A percentile compares a stretch with the other conserved stretches of the same genome.
These are phyloP conservation scores for Leptinotarsa defecta DNA, from an alignment of 1,140 invertebrate genomes.

Conservation along the genomic window DNA sequence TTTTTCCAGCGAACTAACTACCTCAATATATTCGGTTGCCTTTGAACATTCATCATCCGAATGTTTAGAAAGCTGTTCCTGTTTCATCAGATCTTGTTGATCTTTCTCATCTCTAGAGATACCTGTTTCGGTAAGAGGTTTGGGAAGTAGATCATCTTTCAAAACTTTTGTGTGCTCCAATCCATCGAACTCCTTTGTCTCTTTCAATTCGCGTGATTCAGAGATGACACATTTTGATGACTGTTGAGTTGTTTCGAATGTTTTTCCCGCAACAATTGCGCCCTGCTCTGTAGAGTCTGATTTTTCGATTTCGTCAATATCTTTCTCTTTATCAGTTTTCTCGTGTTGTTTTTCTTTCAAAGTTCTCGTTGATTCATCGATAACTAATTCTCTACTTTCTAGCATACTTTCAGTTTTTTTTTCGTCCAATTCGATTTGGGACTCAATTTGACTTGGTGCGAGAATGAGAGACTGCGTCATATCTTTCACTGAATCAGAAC, in stretches of 20 bases:
- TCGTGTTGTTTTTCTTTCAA: slow-evolving; percentile 13
- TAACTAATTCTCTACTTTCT: too few species aligned
- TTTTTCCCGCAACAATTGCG: too few species aligned
- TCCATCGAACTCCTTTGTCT: slow-evolving; percentile 27
- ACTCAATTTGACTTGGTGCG: too few species aligned
- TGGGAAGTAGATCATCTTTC: neutral
- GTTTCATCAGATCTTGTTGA: neutral
- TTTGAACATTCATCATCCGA: neutral
- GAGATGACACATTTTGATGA: too few species aligned
- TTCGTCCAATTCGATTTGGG: too few species aligned
- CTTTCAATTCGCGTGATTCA: too few species aligned
- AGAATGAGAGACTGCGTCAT: too few species aligned
- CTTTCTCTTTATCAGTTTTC: slow-evolving; percentile 15
- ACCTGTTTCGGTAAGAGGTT: neutral
- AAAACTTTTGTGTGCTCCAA: neutral
- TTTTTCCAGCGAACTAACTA: slow-evolving; percentile 18
- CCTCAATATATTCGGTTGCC: neutral
- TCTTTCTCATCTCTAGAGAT: too few species aligned
- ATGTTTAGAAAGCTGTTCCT: neutral
- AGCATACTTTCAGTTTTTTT: too few species aligned
- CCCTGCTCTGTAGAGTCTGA: neutral
- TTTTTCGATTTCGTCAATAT: slow-evolving; percentile 21
- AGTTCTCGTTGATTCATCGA: too few species aligned
- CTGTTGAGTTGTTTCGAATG: too few species aligned
- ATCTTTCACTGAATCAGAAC: too few species aligned